Evolutionary conservation across 2,888 invertebrate species (phyloP).

Genomic region (Byasa hedistus): DNA sequence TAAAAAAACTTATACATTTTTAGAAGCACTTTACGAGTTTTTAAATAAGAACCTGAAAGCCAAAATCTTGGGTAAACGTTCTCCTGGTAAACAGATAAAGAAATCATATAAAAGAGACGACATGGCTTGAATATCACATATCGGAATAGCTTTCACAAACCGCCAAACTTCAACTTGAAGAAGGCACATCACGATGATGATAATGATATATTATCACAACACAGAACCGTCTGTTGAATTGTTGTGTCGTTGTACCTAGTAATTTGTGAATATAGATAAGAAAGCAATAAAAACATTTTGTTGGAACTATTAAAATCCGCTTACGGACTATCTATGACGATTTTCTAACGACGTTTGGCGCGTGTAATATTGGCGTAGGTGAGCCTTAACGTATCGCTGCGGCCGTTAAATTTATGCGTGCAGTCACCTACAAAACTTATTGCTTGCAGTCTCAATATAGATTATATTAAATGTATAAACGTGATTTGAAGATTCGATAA

Average conservation of each 20-base stretch:
- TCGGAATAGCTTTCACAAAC: too few species aligned
- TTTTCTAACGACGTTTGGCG: slow-evolving; percentile 13
- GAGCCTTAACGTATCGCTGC: slow-evolving; percentile 6
- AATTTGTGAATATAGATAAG: slow-evolving; percentile 13
- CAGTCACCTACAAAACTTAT: slow-evolving; percentile 16
- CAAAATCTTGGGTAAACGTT: too few species aligned
- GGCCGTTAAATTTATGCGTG: slow-evolving; percentile 17
- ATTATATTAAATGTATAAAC: neutral
- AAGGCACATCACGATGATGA: too few species aligned
- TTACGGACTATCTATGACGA: slow-evolving; percentile 17
- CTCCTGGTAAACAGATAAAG: too few species aligned
- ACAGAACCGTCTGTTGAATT: neutral
- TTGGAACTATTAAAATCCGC: slow-evolving; percentile 17
- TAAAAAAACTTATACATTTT: too few species aligned
- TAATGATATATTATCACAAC: neutral
- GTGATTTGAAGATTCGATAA: neutral
- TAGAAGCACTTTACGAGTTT: too few species aligned
- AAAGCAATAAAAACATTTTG: slow-evolving; percentile 13
- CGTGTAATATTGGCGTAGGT: slow-evolving; percentile 16
- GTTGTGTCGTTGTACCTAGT: neutral
- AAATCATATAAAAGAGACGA: too few species aligned
- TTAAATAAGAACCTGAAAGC: too few species aligned
- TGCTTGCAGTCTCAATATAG: neutral
- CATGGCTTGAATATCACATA: too few species aligned
- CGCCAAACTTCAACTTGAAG: too few species aligned